phyloP scores from a whole-genome alignment of 2,888 invertebrate species.

The Helicoverpa assulta region DNA sequence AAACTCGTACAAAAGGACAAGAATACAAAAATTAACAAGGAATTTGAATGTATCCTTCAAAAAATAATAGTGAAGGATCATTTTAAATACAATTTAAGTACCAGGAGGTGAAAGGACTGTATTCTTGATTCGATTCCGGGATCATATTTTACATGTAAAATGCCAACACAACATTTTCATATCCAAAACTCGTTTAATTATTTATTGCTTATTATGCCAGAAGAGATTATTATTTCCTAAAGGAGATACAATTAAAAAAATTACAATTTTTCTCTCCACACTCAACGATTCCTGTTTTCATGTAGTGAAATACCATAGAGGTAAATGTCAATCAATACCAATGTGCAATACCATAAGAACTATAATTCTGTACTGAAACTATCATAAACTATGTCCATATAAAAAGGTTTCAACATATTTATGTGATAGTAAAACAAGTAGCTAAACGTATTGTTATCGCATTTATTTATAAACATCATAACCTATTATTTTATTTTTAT shows the following conservation, averaged over 20 bases:
- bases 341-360: no score
- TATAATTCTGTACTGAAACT: no score
- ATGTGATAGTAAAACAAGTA: no score
- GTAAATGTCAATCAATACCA: no score
- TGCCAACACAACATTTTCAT: background rate
- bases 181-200: background rate
- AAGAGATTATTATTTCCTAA: background rate
- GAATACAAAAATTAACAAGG: background rate
- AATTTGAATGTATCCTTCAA: background rate
- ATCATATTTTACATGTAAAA: background rate
- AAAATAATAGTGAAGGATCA: conserved; percentile 1
- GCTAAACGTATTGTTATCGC: no score
- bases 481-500: no score
- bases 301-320: no score
- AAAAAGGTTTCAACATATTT: no score
- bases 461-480: no score
- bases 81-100: conserved; percentile 14
- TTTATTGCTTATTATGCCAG: background rate
- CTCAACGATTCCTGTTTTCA: no score
- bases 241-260: background rate
- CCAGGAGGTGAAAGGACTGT: background rate
- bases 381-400: no score
- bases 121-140: conserved; percentile 16
- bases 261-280: no score
- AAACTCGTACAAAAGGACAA: background rate